phyloP scores from a whole-genome alignment of 2,113 vertebrate genomes.

The Gymnogyps californianus region DNA sequence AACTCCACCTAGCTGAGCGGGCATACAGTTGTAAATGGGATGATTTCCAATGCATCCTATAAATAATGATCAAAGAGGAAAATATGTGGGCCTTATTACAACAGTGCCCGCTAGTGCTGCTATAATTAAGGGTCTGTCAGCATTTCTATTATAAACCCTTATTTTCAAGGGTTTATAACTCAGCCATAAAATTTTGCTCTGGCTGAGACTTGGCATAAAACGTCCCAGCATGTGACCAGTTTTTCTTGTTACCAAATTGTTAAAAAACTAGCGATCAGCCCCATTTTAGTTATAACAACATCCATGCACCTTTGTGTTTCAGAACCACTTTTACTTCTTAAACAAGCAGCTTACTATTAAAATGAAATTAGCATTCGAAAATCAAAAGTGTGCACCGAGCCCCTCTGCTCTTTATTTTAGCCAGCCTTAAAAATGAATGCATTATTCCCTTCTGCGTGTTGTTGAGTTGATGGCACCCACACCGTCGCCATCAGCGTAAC shows the following conservation, averaged over 20 bases:
- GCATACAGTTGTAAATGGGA: conserved; percentile 64
- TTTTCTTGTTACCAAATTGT: conserved; percentile 43
- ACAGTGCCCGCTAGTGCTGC: conserved; percentile 66
- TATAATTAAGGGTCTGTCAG: conserved; percentile 73
- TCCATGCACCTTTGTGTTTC: conserved; percentile 34
- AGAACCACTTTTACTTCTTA: conserved; percentile 24
- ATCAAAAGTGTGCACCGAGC: not conserved
- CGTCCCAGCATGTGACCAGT: conserved; percentile 19
- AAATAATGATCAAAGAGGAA: conserved; percentile 72
- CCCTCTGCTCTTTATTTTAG: not conserved
- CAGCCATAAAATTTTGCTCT: conserved; percentile 63
- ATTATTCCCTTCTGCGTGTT: not conserved
- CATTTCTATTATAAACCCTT: conserved; percentile 72
- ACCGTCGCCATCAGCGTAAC: accelerated
- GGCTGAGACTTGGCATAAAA: conserved; percentile 62
- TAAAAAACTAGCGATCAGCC: conserved; percentile 33
- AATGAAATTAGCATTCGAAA: conserved; percentile 37
- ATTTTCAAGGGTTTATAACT: conserved; percentile 73
- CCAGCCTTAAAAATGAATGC: not conserved
- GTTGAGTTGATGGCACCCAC: not conserved
- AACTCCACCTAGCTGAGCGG: conserved; percentile 61
- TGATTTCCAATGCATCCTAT: conserved; percentile 65
- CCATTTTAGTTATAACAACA: not conserved
- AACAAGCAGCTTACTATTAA: conserved; percentile 58
- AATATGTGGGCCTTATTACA: conserved; percentile 69